phyloP scores from a whole-genome alignment of 2,797 vertebrate species.

The Anableps anableps region DNA sequence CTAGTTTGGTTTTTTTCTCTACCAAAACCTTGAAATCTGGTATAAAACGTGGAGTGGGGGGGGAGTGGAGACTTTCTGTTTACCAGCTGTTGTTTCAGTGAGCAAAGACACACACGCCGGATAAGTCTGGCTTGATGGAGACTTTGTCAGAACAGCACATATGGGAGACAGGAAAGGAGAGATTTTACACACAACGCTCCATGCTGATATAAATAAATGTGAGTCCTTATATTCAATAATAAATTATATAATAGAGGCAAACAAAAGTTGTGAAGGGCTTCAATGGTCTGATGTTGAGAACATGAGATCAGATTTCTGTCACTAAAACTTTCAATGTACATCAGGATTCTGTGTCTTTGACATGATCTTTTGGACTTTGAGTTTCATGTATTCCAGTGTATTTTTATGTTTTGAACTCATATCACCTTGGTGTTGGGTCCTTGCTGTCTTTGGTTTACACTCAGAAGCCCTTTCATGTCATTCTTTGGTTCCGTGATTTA shows the following conservation, averaged over 20 bases:
- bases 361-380: too few species aligned
- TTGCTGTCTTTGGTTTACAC: too few species aligned
- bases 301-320: too few species aligned
- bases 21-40: slow-evolving; percentile 54
- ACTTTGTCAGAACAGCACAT: slow-evolving; percentile 35
- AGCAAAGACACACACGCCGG: slow-evolving; percentile 15
- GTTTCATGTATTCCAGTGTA: too few species aligned
- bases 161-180: slow-evolving; percentile 48
- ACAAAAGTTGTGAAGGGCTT: too few species aligned
- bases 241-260: background rate
- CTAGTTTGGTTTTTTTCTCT: slow-evolving; percentile 10
- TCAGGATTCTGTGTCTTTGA: too few species aligned
- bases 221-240: background rate
- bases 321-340: too few species aligned
- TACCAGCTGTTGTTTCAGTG: slow-evolving; percentile 73
- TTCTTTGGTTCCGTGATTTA: too few species aligned
- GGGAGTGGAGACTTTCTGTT: slow-evolving; percentile 56
- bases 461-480: too few species aligned
- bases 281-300: too few species aligned
- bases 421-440: too few species aligned
- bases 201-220: background rate
- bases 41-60: slow-evolving; percentile 41
- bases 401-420: too few species aligned
- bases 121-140: slow-evolving; percentile 34
- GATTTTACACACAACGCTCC: slow-evolving; percentile 17